Conservation (phyloP, 2,113 vertebrate species). For the Anarhynchus alexandrinus region DNA sequence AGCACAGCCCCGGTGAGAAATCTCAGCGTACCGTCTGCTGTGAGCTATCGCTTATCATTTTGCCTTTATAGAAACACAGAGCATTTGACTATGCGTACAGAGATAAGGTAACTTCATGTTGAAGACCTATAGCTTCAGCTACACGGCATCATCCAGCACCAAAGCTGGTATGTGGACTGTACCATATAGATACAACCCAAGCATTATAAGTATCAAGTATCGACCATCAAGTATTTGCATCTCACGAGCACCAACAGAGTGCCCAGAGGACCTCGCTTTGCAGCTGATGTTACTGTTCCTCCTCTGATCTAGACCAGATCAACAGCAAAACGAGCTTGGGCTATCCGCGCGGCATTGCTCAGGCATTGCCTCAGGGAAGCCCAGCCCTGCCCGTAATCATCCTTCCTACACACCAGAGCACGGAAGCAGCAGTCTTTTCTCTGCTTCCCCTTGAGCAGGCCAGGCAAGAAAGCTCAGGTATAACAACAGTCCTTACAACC, state of each 20-base stretch:
- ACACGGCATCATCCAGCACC: not conserved
- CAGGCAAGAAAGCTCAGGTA: not conserved
- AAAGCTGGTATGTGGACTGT: not conserved
- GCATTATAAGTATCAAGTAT: too few species aligned
- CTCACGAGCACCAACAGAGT: not conserved
- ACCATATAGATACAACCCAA: not conserved
- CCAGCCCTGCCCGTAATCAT: not conserved
- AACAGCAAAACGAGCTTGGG: not conserved
- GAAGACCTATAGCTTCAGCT: not conserved
- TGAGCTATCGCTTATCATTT: not conserved
- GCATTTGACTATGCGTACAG: accelerated
- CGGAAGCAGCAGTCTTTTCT: not conserved
- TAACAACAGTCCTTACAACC: not conserved
- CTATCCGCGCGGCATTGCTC: too few species aligned
- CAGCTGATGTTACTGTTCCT: not conserved
- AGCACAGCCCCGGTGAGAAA: not conserved
- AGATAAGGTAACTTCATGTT: not conserved
- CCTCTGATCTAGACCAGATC: not conserved
- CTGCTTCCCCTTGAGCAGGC: not conserved
- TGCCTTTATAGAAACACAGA: not conserved
- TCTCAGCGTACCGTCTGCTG: accelerated
- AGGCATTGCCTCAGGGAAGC: not conserved
- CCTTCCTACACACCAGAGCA: not conserved
- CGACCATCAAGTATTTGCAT: not conserved
- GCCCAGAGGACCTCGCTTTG: not conserved